Percentiles rank a stretch among this genome's conserved stretches.
These are phyloP conservation scores for Poeciliopsis gracilis DNA, from an alignment of 2,797 vertebrate genomes.

Conservation along the genomic window DNA sequence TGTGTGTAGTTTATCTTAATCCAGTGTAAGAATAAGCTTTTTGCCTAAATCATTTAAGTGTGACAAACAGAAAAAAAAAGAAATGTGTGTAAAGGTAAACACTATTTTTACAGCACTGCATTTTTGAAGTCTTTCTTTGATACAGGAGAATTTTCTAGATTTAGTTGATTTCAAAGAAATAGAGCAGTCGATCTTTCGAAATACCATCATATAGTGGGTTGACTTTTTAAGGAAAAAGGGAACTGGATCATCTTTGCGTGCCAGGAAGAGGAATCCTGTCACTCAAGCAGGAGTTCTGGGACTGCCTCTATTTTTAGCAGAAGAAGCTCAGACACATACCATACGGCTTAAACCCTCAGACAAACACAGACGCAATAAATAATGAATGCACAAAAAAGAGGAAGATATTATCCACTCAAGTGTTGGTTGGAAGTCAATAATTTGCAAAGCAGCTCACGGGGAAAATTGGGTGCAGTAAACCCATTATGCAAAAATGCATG, in stretches of 20 bases:
- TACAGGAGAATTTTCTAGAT: background rate
- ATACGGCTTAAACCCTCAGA: conserved; percentile 65
- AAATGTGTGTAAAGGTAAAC: background rate
- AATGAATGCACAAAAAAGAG: conserved; percentile 65
- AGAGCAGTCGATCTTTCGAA: conserved; percentile 12
- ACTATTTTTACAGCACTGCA: background rate
- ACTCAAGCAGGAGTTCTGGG: conserved; percentile 72
- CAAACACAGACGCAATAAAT: conserved; percentile 73
- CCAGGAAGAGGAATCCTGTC: conserved; percentile 74
- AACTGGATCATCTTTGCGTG: conserved; percentile 72
- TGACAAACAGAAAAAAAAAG: background rate
- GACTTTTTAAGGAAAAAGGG: conserved; percentile 56
- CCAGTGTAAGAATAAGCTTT: background rate
- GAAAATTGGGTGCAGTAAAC: conserved; percentile 56
- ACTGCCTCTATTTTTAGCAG: conserved; percentile 79
- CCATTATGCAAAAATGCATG: conserved; percentile 47
- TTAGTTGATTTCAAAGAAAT: conserved; percentile 22
- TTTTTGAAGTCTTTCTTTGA: conserved; percentile 8
- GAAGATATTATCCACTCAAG: conserved; percentile 65
- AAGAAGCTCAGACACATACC: conserved; percentile 60
- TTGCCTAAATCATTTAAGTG: background rate
- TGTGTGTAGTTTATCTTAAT: background rate
- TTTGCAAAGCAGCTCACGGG: conserved; percentile 60
- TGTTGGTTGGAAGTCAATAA: conserved; percentile 58
- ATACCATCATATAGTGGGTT: conserved; percentile 17